These are phyloP conservation scores for Penaeus monodon DNA, from an alignment of 2,888 invertebrate genomes.

Conservation along the genomic window DNA sequence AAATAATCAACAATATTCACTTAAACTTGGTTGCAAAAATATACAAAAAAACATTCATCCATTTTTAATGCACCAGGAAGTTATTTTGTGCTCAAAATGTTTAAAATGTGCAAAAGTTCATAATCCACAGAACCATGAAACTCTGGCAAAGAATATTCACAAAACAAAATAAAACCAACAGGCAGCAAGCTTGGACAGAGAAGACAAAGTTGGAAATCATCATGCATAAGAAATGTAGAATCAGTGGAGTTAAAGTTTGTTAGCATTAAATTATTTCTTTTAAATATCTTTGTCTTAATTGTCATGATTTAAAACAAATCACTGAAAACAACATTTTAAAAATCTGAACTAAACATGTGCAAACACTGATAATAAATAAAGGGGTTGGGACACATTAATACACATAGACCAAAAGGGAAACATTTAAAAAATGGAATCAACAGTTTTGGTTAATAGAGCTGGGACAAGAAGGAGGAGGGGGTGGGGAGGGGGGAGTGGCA, in stretches of 20 bases:
- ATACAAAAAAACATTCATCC: conserved; percentile 14
- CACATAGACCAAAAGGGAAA: background rate
- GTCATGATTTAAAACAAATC: conserved; percentile 7
- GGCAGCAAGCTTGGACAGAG: conserved; percentile 46
- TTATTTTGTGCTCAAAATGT: conserved; percentile 10
- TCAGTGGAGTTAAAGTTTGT: background rate
- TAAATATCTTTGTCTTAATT: background rate
- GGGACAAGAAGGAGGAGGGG: background rate
- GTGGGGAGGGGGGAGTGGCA: background rate
- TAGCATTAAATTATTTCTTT: background rate
- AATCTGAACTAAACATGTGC: too few species aligned
- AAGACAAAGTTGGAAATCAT: conserved; percentile 17
- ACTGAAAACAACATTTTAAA: background rate
- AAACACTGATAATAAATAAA: too few species aligned
- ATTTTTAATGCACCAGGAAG: background rate
- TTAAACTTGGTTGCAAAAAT: background rate
- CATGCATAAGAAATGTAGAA: conserved; percentile 23
- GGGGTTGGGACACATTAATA: too few species aligned
- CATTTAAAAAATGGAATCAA: background rate
- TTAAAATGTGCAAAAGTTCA: too few species aligned
- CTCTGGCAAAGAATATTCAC: conserved; percentile 14
- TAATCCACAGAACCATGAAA: too few species aligned
- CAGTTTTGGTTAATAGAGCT: background rate
- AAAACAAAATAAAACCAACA: conserved; percentile 25
- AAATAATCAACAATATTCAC: background rate